Evolutionary conservation across 2,888 invertebrate genomes (phyloP), one percentile per base, ranked within the genome.

Genomic region (Drosophila neonasuta): DNA sequence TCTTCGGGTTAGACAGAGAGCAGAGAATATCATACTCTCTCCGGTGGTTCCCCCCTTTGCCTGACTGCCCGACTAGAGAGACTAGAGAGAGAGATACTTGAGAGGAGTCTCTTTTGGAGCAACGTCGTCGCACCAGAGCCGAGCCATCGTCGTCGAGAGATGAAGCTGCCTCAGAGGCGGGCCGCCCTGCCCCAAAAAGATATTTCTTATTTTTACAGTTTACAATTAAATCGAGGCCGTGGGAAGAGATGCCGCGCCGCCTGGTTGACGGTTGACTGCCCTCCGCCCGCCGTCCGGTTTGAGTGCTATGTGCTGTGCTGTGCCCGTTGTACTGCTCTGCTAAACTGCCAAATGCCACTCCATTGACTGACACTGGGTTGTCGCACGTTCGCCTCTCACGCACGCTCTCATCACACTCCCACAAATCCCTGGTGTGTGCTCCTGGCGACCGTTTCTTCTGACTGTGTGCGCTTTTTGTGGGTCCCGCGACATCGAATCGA

Each of bases 141-240:
- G 24, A 24, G 24, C 24, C 24, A 39, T 24, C 64, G 48, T 51
- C 57, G 52, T 54, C 63, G 24, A 24, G 6, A 29, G 6, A 29
- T 10, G 30, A 45, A 15, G 54, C 13, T 29, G 75, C 77, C 83
- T 83, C 74, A 81, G 83, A 80, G 83, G 83, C 80, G 49, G 36
- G 36, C 36, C 36, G 36, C 36, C 36, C 36, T n/a, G 39, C 44
- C 52, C 67, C 75, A 73, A 79, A 79, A 86, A 63, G 82, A 11
- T 79, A 80, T 86, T 88, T 88, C 84, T 88, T 88, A 84, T 87
- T 88, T 86, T 87, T 88, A 74, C 88, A 88, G 88, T 87, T 82
- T 32, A 34, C 56, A 51, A 70, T 77, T 69, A 61, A 76, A 73
- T 77, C 20, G 77, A 74, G 68, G 69, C 68, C 68, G 66, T 69